Conservation (phyloP, 2,113 vertebrate genomes). For the Marcusenius ussheri region DNA sequence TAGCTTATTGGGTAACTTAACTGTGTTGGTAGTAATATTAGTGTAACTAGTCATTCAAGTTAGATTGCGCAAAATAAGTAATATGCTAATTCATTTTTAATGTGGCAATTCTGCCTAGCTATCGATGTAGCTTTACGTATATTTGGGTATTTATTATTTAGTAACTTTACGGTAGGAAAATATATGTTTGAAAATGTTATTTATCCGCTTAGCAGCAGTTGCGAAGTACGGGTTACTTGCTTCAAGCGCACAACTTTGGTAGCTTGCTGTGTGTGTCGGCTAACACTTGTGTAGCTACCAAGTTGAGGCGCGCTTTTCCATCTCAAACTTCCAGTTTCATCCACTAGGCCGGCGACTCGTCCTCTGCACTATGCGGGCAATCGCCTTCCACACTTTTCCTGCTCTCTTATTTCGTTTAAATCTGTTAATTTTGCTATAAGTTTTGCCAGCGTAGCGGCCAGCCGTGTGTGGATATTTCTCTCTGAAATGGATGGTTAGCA, state of each 20-base stretch:
- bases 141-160: background rate
- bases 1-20: conserved; percentile 13
- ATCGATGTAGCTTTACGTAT: background rate
- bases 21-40: conserved; percentile 4
- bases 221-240: background rate
- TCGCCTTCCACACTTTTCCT: background rate
- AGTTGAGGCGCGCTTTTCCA: conserved; percentile 2
- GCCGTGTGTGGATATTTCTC: background rate
- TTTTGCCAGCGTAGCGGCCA: background rate
- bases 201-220: background rate
- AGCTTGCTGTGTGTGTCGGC: background rate
- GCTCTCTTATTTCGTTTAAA: background rate
- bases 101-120: background rate
- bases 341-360: background rate
- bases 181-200: background rate
- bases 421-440: background rate
- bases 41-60: background rate
- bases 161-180: background rate
- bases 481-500: background rate
- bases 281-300: background rate
- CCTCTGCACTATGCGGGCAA: background rate
- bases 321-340: background rate
- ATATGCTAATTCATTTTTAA: background rate
- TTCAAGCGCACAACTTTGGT: background rate
- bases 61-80: too few species aligned